Base-by-base conservation (phyloP, 37 sponge, comb jelly and placozoan species). In the Oscarella lobularis region DNA sequence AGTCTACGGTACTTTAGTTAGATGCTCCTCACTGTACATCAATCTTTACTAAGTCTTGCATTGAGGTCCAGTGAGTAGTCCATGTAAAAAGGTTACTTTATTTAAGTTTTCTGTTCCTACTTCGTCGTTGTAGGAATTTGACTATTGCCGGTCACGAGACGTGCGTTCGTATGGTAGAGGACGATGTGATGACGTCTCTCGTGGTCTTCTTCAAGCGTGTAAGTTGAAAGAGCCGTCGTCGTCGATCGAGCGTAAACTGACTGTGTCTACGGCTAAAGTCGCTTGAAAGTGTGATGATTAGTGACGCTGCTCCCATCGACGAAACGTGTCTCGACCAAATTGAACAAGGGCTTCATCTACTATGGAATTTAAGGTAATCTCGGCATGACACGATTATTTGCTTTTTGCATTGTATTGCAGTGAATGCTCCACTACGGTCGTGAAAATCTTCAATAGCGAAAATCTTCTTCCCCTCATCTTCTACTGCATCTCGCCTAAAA, bases 121-220 rank as follows among this genome's bases (percentile, higher is more conserved):
- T n/a, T n/a, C n/a, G n/a, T 48, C 60, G 60, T 48, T 48, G 14
- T 48, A 48, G 60, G 20, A 48, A 48, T 48, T 48, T 48, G 60
- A 48, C 60, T 27, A 27, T 48, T 9, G 60, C 9, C 9, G 60
- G 60, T 48, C 60, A 48, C 20, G 60, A 48, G 20, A 48, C 60
- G 9, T 48, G 60, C 20, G 60, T 20, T 48, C 9, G 60, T 20
- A 48, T 48, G 9, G 20, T 48, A 27, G 60, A 48, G 20, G 60
- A 48, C 20, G 60, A 48, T 48, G 60, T 48, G 9, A 48, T 48
- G 60, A 27, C 60, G 9, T 48, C 60, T 27, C 20, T 48, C 9
- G 60, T 48, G 60, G 60, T 48, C 20, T 48, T 48, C 20, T 48
- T 48, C 20, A 9, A 20, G 20, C 60, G 20, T 9, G 60, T 48